Conservation (phyloP, 2,113 vertebrate species). For the Thermophis baileyi region DNA sequence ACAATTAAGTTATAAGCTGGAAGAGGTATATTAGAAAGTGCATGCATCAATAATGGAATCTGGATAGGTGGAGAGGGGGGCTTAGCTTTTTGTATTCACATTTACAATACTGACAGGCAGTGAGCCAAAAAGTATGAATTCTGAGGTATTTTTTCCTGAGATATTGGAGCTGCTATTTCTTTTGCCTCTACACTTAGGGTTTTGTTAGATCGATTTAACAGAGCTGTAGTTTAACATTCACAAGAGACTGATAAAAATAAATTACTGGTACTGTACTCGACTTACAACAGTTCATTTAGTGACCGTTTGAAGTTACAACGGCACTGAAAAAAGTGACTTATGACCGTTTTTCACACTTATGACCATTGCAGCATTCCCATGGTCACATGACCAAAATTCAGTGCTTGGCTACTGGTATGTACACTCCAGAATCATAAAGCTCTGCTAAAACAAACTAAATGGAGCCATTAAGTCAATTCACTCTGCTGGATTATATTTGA, state of each 20-base stretch:
- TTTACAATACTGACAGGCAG: not conserved
- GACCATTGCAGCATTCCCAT: not conserved
- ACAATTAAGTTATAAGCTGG: constrained; percentile 23
- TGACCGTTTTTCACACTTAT: not conserved
- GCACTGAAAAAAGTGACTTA: not conserved
- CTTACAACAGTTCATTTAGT: not conserved
- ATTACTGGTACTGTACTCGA: not conserved
- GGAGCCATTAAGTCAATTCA: not conserved
- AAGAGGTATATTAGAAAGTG: constrained; percentile 34
- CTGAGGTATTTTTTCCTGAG: constrained; percentile 48
- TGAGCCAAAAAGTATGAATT: constrained; percentile 33
- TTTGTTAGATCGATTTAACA: constrained; percentile 30
- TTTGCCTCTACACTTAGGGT: constrained; percentile 14
- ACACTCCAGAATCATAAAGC: not conserved
- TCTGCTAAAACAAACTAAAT: not conserved
- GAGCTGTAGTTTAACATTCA: constrained; percentile 36
- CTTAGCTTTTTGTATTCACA: constrained; percentile 41
- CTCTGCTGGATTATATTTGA: not conserved
- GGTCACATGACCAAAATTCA: not conserved
- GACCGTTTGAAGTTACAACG: not conserved
- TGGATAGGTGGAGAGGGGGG: not conserved
- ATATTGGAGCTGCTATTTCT: constrained; percentile 42
- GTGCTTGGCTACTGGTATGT: not conserved
- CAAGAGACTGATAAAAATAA: not conserved
- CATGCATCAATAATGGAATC: constrained; percentile 37